Evolutionary conservation across 2,797 vertebrate genomes (phyloP).

Genomic region (Masticophis lateralis): DNA sequence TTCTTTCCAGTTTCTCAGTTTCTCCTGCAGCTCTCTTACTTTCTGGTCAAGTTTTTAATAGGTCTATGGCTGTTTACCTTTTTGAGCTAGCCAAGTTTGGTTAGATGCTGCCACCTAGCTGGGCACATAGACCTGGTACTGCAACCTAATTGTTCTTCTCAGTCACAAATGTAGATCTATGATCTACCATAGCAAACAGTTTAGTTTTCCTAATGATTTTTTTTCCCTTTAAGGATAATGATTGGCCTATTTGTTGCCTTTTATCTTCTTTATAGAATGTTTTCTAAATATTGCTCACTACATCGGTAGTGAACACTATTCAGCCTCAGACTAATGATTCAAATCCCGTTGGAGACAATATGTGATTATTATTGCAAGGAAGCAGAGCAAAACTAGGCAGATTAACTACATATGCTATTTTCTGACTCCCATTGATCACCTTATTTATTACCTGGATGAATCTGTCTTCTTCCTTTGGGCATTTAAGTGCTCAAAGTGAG

Average conservation of each 20-base stretch:
- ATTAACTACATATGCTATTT: slow-evolving; percentile 1
- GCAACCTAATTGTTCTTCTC: not conserved
- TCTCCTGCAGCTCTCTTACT: not conserved
- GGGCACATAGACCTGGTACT: not conserved
- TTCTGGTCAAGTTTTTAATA: not conserved
- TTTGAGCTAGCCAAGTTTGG: not conserved
- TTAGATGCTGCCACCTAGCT: not conserved
- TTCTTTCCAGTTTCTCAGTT: not conserved
- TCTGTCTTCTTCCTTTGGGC: not conserved
- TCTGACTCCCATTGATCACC: slow-evolving; percentile 35
- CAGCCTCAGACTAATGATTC: not conserved
- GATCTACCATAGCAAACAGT: not conserved
- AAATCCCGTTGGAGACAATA: not conserved
- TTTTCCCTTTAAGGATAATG: slow-evolving; percentile 2
- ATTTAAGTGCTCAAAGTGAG: not conserved
- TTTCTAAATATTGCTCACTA: not conserved
- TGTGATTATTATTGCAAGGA: not conserved
- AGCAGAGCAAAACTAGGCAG: not conserved
- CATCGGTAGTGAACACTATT: not conserved
- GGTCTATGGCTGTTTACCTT: not conserved
- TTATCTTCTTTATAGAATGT: slow-evolving; percentile 1
- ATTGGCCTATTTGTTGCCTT: slow-evolving; percentile 18
- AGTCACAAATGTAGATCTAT: not conserved
- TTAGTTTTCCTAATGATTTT: not conserved
- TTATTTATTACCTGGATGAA: not conserved